Evolutionary conservation across 2,888 invertebrate species (phyloP).

Genomic region (Meta bourneti): DNA sequence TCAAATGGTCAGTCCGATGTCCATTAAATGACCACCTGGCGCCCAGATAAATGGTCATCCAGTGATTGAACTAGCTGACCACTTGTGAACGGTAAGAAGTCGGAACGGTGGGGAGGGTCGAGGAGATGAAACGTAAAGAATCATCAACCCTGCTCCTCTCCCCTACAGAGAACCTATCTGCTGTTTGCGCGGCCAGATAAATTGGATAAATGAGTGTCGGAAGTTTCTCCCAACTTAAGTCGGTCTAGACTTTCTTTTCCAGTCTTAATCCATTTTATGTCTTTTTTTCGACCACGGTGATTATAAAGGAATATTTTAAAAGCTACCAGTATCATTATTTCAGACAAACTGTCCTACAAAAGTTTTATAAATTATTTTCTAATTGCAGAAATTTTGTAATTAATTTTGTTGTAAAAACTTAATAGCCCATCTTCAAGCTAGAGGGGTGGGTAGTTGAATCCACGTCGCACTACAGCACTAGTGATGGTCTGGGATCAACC

Average conservation of each 20-base stretch:
- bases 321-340: too few species aligned
- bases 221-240: neutral
- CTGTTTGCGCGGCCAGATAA: neutral
- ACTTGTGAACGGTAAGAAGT: slow-evolving; percentile 14
- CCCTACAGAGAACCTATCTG: neutral
- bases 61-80: slow-evolving; percentile 60
- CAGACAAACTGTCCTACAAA: too few species aligned
- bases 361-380: too few species aligned
- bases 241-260: neutral
- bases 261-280: neutral
- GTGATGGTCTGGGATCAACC: too few species aligned
- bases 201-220: neutral
- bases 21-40: slow-evolving; percentile 75
- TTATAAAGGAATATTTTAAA: too few species aligned
- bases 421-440: too few species aligned
- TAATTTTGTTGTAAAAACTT: too few species aligned
- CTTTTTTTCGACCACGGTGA: too few species aligned
- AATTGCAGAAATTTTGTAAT: too few species aligned
- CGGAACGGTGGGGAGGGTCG: neutral
- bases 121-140: slow-evolving; percentile 43
- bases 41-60: slow-evolving; percentile 68
- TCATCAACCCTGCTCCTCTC: slow-evolving; percentile 11
- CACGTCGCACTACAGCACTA: too few species aligned
- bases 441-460: too few species aligned
- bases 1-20: slow-evolving; percentile 56